Evolutionary conservation across 2,113 vertebrate genomes (phyloP).

Genomic region (Sinocyclocheilus grahami): DNA sequence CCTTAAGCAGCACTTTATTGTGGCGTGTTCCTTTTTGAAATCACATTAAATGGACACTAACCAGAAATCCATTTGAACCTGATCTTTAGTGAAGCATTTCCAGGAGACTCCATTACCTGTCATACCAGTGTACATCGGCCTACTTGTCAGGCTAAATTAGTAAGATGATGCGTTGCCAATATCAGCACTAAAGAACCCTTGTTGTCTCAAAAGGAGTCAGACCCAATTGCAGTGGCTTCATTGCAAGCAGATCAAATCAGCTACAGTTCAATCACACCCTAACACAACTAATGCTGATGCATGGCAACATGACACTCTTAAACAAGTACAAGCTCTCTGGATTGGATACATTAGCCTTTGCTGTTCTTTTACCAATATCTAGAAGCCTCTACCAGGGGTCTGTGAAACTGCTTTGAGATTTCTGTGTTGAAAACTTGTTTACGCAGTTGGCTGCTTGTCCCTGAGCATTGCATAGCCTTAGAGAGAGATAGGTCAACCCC

Average conservation of each 20-base stretch:
- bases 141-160: constrained; percentile 67
- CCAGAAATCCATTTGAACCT: constrained; percentile 76
- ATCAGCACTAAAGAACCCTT: constrained; percentile 62
- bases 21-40: constrained; percentile 79
- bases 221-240: constrained; percentile 74
- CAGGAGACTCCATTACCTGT: constrained; percentile 77
- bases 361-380: neutral
- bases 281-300: constrained; percentile 77
- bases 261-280: constrained; percentile 67
- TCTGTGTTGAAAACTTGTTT: neutral
- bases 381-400: neutral
- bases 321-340: constrained; percentile 40
- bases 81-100: constrained; percentile 71
- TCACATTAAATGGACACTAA: constrained; percentile 75
- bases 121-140: constrained; percentile 63
- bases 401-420: neutral
- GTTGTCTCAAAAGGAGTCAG: constrained; percentile 72
- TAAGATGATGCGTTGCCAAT: constrained; percentile 72
- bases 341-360: neutral
- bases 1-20: constrained; percentile 83
- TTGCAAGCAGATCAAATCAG: constrained; percentile 77
- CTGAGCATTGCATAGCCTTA: constrained; percentile 59
- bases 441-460: constrained; percentile 49
- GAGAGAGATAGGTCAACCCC: constrained; percentile 63
- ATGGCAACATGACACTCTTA: constrained; percentile 76